phyloP scores from a whole-genome alignment of 2,797 vertebrate genomes.

The Arrhamphus sclerolepis region DNA sequence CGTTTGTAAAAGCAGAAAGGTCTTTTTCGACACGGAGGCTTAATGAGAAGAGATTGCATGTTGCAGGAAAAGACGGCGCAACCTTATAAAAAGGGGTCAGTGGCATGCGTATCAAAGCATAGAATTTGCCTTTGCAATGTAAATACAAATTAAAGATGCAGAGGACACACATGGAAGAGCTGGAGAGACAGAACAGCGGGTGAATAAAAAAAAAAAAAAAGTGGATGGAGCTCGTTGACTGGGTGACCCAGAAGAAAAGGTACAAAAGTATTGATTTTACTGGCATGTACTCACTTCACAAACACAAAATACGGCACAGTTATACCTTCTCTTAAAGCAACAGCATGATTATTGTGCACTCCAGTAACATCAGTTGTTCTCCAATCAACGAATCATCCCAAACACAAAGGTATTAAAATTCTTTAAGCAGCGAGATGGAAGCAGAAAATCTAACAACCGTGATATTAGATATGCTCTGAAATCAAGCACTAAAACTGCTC shows the following conservation, averaged over 20 bases:
- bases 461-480: no score
- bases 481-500: no score
- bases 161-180: background rate
- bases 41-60: slow-evolving; percentile 51
- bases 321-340: slow-evolving; percentile 1
- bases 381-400: background rate
- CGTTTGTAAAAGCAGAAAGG: slow-evolving; percentile 41
- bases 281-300: slow-evolving; percentile 1
- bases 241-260: slow-evolving; percentile 12
- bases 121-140: slow-evolving; percentile 17
- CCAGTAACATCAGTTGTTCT: background rate
- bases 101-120: background rate
- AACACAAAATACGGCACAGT: slow-evolving; percentile 10
- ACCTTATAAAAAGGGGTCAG: no score
- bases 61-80: slow-evolving; percentile 17
- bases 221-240: slow-evolving; percentile 4
- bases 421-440: no score
- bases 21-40: slow-evolving; percentile 22
- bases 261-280: slow-evolving; percentile 34
- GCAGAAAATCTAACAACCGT: no score
- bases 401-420: background rate
- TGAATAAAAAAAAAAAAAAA: background rate
- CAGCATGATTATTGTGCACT: background rate
- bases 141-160: background rate
- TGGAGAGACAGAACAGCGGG: slow-evolving; percentile 10